These are phyloP conservation scores for Callimorpha dominula DNA, from an alignment of 2,888 invertebrate species.

Conservation along the genomic window DNA sequence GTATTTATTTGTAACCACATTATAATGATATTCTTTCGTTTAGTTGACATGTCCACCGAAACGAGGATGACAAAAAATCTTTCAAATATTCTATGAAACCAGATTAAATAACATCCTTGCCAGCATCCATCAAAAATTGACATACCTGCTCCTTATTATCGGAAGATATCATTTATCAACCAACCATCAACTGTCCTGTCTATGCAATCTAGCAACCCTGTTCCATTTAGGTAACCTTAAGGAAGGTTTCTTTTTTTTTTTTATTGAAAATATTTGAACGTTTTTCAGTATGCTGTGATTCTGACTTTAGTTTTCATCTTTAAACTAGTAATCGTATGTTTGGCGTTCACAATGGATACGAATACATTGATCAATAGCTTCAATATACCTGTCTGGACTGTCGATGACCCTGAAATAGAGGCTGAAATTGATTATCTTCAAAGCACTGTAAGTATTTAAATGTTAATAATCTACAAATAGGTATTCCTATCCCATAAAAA, in stretches of 20 bases:
- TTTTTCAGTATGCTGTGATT: constrained; percentile 76
- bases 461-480: neutral
- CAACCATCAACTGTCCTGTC: neutral
- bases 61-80: neutral
- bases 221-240: neutral
- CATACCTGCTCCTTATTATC: too few relatives aligned
- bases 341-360: constrained; percentile 69
- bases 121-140: too few relatives aligned
- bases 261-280: neutral
- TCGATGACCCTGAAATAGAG: constrained; percentile 71
- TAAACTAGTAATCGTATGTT: constrained; percentile 71
- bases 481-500: too few relatives aligned
- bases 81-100: too few relatives aligned
- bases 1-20: neutral
- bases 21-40: neutral
- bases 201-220: neutral
- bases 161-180: too few relatives aligned
- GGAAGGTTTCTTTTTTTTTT: neutral
- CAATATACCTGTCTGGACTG: constrained; percentile 65
- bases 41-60: neutral
- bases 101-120: too few relatives aligned
- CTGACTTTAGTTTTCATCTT: constrained; percentile 68
- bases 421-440: constrained; percentile 74
- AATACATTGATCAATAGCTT: constrained; percentile 60
- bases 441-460: constrained; percentile 59